Evolutionary conservation across 2,888 invertebrate species (phyloP).

Genomic region (Tipula lateralis): DNA sequence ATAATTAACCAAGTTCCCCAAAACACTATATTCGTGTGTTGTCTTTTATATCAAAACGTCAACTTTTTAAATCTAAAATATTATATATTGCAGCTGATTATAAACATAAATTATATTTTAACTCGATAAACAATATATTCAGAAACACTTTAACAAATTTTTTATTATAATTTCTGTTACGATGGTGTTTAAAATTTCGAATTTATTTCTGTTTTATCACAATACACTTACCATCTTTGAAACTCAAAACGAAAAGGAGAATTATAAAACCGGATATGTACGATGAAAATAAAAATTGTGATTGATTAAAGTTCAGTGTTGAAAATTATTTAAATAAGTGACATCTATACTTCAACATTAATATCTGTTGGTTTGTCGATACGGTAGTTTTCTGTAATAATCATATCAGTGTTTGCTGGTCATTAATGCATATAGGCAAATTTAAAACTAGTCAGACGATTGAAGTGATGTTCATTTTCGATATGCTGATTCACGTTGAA

Average conservation of each 20-base stretch:
- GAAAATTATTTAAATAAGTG: neutral
- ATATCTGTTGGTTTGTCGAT: too few species aligned
- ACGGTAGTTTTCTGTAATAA: too few species aligned
- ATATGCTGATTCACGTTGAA: too few species aligned
- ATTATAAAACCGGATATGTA: slow-evolving; percentile 20
- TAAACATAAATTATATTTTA: neutral
- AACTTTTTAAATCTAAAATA: neutral
- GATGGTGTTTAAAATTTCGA: slow-evolving; percentile 42
- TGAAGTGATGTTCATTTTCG: too few species aligned
- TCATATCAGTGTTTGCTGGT: too few species aligned
- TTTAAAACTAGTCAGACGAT: too few species aligned
- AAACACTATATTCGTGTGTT: neutral
- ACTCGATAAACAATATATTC: neutral
- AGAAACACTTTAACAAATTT: neutral
- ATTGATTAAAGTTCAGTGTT: slow-evolving; percentile 7
- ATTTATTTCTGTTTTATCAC: slow-evolving; percentile 34
- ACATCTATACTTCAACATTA: neutral
- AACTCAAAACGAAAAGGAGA: slow-evolving; percentile 32
- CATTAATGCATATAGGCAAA: too few species aligned
- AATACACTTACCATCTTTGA: slow-evolving; percentile 49
- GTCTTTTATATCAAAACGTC: slow-evolving; percentile 21
- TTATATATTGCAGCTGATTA: neutral
- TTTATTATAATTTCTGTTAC: neutral
- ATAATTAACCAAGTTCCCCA: neutral
- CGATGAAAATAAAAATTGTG: neutral